Conservation (phyloP, 2,113 vertebrate species). For the Pithys albifrons region DNA sequence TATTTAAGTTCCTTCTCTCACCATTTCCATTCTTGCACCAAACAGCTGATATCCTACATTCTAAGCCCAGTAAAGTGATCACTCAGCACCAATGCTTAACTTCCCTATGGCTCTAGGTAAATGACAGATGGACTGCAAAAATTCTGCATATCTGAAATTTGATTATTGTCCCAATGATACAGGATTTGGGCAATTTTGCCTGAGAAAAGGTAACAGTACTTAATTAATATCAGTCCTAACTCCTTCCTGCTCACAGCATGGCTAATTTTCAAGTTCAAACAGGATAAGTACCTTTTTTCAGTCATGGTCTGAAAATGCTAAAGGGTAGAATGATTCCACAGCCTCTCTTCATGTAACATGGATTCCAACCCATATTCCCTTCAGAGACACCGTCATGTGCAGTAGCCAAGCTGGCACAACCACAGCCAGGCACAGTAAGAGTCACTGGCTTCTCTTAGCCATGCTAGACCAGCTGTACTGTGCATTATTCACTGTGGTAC, state of each 20-base stretch:
- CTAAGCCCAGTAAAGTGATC: background rate
- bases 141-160: background rate
- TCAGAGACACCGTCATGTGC: background rate
- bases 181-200: background rate
- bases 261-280: background rate
- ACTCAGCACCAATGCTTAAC: background rate
- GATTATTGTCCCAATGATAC: background rate
- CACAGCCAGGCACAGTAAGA: background rate
- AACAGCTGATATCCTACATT: background rate
- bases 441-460: background rate
- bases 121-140: background rate
- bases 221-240: background rate
- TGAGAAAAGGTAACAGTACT: background rate
- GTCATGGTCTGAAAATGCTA: background rate
- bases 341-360: accelerated
- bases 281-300: background rate
- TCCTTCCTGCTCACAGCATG: background rate
- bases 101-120: background rate
- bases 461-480: background rate
- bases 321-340: background rate
- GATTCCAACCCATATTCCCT: background rate
- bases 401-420: background rate
- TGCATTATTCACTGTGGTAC: background rate
- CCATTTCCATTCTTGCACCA: background rate
- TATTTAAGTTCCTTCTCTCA: background rate